These are phyloP conservation scores for Pterocles gutturalis DNA, from an alignment of 2,113 vertebrate genomes.

Conservation along the genomic window DNA sequence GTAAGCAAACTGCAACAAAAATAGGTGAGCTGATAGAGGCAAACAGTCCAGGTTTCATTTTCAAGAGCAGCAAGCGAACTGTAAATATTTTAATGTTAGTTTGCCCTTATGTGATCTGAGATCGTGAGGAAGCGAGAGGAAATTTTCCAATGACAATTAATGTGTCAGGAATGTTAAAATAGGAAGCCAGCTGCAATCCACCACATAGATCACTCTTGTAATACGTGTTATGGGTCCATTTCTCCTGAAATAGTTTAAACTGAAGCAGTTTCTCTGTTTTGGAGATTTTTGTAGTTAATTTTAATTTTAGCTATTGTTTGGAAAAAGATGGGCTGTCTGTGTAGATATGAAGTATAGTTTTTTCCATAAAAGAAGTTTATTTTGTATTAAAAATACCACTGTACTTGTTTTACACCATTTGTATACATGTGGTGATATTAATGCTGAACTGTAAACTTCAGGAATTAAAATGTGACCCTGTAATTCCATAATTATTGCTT, in stretches of 20 bases:
- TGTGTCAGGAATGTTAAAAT: constrained; percentile 44
- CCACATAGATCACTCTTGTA: constrained; percentile 75
- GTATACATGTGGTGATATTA: constrained; percentile 94
- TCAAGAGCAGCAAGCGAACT: constrained; percentile 74
- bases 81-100: constrained; percentile 85
- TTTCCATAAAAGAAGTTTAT: constrained; percentile 90
- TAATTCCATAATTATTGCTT: constrained; percentile 83
- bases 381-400: constrained; percentile 96
- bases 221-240: constrained; percentile 80
- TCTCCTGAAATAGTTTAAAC: constrained; percentile 83
- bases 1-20: neutral
- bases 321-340: constrained; percentile 85
- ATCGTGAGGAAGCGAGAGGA: constrained; percentile 73
- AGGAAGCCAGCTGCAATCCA: constrained; percentile 74
- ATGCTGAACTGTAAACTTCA: constrained; percentile 91
- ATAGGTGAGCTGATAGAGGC: constrained; percentile 54
- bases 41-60: constrained; percentile 73
- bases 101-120: constrained; percentile 81
- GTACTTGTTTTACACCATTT: constrained; percentile 95
- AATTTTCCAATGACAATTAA: constrained; percentile 43
- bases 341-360: constrained; percentile 89
- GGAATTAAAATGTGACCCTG: constrained; percentile 98
- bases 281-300: constrained; percentile 84
- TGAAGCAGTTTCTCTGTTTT: constrained; percentile 80
- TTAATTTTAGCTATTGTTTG: constrained; percentile 85